These are phyloP conservation scores for Dendronephthya gigantea DNA, from an alignment of 64 coral and sea anemone genomes.

Conservation along the genomic window DNA sequence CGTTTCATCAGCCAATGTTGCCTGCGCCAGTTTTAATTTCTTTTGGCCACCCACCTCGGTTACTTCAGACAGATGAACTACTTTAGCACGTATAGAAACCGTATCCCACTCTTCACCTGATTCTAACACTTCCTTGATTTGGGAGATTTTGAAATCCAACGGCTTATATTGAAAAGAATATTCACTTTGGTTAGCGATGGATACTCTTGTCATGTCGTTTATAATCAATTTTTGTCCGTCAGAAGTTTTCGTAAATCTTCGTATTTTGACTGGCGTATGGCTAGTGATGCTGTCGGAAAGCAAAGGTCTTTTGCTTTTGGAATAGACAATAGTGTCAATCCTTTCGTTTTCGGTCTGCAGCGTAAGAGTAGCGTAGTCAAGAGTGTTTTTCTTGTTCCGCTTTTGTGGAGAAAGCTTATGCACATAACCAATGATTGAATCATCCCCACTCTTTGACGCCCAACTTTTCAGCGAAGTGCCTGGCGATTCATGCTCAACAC, in stretches of 20 bases:
- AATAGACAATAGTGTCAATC: conserved; percentile 9
- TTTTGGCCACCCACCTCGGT: background rate
- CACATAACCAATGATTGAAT: conserved; percentile 16
- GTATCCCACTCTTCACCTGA: background rate
- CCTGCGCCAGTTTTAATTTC: background rate
- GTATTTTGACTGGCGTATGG: conserved; percentile 6
- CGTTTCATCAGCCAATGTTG: background rate
- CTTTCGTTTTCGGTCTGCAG: conserved; percentile 17
- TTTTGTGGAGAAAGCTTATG: conserved; percentile 31
- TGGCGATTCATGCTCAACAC: too few species aligned
- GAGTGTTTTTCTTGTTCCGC: background rate
- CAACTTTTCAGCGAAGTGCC: too few species aligned
- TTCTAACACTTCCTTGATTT: background rate
- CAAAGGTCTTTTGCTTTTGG: conserved; percentile 24
- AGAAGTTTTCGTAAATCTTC: conserved; percentile 1
- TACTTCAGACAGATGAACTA: background rate
- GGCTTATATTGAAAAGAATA: conserved; percentile 34
- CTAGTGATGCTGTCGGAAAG: conserved; percentile 13
- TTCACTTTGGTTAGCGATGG: background rate
- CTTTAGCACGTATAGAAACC: background rate
- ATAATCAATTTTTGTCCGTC: conserved; percentile 33
- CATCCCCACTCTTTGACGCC: background rate
- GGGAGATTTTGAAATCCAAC: background rate
- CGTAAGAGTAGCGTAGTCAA: conserved; percentile 20
- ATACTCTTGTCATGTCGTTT: conserved; percentile 37